These are phyloP conservation scores for Chiloscyllium punctatum DNA, from an alignment of 2,797 vertebrate species.

Conservation along the genomic window DNA sequence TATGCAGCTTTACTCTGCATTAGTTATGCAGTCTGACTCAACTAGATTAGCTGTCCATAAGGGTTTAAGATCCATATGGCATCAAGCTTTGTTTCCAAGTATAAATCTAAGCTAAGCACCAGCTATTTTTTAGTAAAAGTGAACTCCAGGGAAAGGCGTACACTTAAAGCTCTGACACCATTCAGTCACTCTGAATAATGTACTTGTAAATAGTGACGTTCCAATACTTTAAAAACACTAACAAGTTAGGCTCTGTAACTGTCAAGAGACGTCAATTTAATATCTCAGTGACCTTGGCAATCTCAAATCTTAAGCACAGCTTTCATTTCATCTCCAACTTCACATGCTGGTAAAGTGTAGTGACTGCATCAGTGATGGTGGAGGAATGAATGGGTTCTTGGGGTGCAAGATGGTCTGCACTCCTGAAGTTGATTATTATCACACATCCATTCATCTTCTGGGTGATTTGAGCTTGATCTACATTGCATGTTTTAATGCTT, in stretches of 20 bases:
- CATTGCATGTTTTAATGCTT: neutral
- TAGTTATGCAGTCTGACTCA: conserved; percentile 5
- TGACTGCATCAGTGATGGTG: neutral
- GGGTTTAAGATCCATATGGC: neutral
- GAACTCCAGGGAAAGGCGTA: neutral
- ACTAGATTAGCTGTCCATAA: neutral
- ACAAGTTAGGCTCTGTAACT: neutral
- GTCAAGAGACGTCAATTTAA: neutral
- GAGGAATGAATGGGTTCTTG: neutral
- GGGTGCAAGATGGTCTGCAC: neutral
- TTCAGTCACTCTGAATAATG: conserved; percentile 18
- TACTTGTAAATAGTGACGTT: neutral
- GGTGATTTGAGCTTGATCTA: neutral
- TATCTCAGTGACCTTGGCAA: neutral
- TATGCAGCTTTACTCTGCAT: neutral
- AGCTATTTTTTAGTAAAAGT: neutral
- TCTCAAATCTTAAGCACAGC: neutral
- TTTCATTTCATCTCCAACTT: neutral
- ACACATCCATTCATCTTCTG: neutral
- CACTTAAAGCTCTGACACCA: neutral
- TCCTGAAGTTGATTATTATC: neutral
- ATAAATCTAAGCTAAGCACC: neutral
- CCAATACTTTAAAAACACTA: conserved; percentile 3
- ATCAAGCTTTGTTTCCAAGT: neutral
- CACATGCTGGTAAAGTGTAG: neutral